Conservation (phyloP, 2,888 invertebrate genomes). For the Ethmia dodecea region DNA sequence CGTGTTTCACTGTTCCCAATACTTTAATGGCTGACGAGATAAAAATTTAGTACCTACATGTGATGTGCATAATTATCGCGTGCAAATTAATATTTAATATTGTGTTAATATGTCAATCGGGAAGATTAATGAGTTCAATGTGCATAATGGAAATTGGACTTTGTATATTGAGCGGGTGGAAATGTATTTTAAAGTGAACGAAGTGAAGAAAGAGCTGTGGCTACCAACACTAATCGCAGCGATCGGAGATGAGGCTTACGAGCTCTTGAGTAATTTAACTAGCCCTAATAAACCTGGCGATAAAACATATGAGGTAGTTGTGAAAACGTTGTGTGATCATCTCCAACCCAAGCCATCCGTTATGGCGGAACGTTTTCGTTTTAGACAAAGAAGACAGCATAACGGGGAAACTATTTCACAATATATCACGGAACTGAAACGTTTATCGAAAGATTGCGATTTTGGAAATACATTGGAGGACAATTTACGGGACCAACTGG, state of each 20-base stretch:
- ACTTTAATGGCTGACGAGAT: too few relatives aligned
- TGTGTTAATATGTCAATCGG: not conserved
- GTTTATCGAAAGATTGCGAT: not conserved
- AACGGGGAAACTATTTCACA: not conserved
- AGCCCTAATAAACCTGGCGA: slow-evolving; percentile 4
- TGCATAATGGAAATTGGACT: slow-evolving; percentile 3
- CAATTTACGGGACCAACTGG: not conserved
- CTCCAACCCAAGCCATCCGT: not conserved
- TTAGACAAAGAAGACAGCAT: not conserved
- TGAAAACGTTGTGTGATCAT: not conserved
- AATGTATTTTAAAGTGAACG: slow-evolving; percentile 5
- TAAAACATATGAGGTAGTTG: not conserved
- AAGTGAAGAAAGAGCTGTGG: not conserved
- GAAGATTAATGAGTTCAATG: slow-evolving; percentile 1
- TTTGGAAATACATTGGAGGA: not conserved
- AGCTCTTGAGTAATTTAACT: not conserved
- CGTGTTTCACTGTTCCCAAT: too few relatives aligned
- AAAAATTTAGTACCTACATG: too few relatives aligned
- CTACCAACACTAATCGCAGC: slow-evolving; percentile 1
- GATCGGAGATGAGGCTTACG: slow-evolving; percentile 1
- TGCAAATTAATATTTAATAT: too few relatives aligned
- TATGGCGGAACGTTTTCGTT: not conserved
- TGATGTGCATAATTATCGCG: too few relatives aligned
- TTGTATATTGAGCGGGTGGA: slow-evolving; percentile 2
- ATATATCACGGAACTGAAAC: not conserved